phyloP scores from a whole-genome alignment of 2,888 invertebrate species.

The Abrostola triplasia region DNA sequence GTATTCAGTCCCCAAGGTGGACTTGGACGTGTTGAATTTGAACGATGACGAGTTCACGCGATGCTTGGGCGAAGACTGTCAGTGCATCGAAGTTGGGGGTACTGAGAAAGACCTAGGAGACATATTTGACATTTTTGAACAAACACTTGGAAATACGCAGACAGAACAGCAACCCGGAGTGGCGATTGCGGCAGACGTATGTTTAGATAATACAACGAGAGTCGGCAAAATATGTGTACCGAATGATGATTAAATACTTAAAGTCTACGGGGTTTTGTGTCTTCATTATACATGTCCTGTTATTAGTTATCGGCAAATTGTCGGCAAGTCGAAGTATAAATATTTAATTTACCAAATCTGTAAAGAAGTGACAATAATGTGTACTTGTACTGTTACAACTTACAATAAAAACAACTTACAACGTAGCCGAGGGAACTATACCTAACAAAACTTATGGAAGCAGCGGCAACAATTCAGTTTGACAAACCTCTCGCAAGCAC shows the following conservation, averaged over 20 bases:
- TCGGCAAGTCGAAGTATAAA: no score
- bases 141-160: neutral
- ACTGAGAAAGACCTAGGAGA: constrained; percentile 3
- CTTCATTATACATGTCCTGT: neutral
- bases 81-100: constrained; percentile 16
- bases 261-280: constrained; percentile 13
- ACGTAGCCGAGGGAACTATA: no score
- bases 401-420: no score
- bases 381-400: no score
- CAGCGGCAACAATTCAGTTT: no score
- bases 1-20: neutral
- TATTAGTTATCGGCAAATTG: no score
- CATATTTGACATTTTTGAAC: neutral
- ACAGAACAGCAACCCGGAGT: constrained; percentile 2
- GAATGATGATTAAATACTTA: constrained; percentile 23
- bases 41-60: constrained; percentile 10
- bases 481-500: no score
- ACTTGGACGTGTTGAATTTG: neutral
- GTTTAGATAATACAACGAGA: constrained; percentile 1
- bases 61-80: constrained; percentile 29
- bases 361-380: no score
- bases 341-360: no score
- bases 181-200: neutral
- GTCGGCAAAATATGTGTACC: constrained; percentile 10
- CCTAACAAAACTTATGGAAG: no score